Evolutionary conservation across 1,140 invertebrate genomes (phyloP).

Genomic region (Bombyx mori): DNA sequence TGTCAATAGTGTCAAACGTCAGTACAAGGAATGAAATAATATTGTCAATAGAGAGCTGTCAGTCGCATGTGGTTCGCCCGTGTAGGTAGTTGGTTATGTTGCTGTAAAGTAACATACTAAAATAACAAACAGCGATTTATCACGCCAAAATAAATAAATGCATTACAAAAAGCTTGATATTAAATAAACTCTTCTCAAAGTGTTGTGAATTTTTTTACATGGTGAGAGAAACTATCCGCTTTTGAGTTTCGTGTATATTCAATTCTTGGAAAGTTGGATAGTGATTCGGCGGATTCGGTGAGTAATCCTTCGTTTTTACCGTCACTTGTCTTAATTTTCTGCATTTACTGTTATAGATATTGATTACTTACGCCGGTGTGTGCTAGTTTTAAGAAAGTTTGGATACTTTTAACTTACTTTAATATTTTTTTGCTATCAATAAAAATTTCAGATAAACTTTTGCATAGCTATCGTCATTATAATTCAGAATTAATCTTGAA

Average conservation of each 20-base stretch:
- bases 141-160: conserved; percentile 8
- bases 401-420: no score
- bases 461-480: no score
- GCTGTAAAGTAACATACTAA: not conserved
- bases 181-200: conserved; percentile 7
- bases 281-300: conserved; percentile 51
- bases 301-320: conserved; percentile 39
- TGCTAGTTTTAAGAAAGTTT: no score
- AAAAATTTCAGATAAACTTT: no score
- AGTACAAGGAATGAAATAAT: conserved; percentile 1
- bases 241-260: conserved; percentile 16
- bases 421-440: no score
- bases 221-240: not conserved
- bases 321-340: not conserved
- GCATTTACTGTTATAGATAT: no score
- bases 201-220: conserved; percentile 10
- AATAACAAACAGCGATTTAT: conserved; percentile 2
- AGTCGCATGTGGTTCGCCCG: conserved; percentile 15
- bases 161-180: not conserved
- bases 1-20: no score
- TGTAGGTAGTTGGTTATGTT: not conserved
- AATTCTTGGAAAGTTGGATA: conserved; percentile 59
- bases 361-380: no score
- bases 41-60: conserved; percentile 8
- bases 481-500: no score